Conservation (phyloP, 2,888 invertebrate species). For the Zaprionus bogoriensis region DNA sequence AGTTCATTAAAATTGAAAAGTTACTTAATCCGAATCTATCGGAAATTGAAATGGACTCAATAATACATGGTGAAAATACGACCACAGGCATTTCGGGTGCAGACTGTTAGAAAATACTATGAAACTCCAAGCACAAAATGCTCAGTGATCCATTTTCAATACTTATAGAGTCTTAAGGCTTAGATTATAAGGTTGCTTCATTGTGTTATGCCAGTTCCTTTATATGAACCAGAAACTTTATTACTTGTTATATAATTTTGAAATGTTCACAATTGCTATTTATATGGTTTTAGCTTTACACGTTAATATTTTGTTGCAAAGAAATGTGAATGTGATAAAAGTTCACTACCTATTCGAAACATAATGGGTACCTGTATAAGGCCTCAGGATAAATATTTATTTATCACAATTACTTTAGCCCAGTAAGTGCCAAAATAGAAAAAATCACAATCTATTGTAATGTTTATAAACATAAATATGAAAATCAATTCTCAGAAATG, state of each 20-base stretch:
- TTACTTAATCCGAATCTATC: constrained; percentile 76
- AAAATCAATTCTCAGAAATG: too few species aligned
- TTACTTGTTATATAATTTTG: constrained; percentile 24
- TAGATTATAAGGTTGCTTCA: constrained; percentile 23
- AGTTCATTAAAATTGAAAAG: constrained; percentile 78
- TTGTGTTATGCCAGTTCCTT: constrained; percentile 68
- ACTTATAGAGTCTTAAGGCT: constrained; percentile 21
- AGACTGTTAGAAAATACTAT: constrained; percentile 33
- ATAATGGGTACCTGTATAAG: constrained; percentile 3
- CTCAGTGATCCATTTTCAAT: constrained; percentile 24
- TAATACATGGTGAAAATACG: constrained; percentile 78
- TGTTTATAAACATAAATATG: neutral
- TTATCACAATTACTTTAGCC: constrained; percentile 7
- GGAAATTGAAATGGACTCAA: constrained; percentile 81
- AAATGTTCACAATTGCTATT: constrained; percentile 27
- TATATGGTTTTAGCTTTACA: constrained; percentile 57
- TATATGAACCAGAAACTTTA: constrained; percentile 45
- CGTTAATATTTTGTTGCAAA: constrained; percentile 11
- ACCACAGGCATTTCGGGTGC: constrained; percentile 75
- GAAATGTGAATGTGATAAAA: constrained; percentile 23
- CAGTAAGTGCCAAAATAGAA: constrained; percentile 38
- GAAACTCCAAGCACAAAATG: constrained; percentile 21
- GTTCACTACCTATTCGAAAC: constrained; percentile 3
- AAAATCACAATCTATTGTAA: constrained; percentile 17
- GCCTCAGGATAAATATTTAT: constrained; percentile 6